A percentile compares a stretch with the other conserved stretches of the same genome.
Conservation (phyloP, 2,888 invertebrate species). For the Anoplius nigerrimus region DNA sequence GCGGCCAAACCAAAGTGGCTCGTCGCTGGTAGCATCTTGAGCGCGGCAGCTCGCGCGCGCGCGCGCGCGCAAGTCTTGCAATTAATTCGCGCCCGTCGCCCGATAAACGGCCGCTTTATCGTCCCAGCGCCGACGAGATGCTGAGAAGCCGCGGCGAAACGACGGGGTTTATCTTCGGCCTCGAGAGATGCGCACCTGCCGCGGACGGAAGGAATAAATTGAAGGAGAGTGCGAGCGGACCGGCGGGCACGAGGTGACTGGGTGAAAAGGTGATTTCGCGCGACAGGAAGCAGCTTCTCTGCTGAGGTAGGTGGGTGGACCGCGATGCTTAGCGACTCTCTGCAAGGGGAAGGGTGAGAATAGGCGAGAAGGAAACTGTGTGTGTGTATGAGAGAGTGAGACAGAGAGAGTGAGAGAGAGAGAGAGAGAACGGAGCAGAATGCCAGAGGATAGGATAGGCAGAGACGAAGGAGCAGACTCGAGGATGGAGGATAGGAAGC, state of each 20-base stretch:
- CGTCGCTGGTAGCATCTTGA: too few relatives aligned
- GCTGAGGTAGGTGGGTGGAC: conserved; percentile 26
- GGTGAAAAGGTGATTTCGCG: conserved; percentile 29
- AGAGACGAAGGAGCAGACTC: background rate
- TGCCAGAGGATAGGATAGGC: conserved; percentile 11
- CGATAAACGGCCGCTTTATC: too few relatives aligned
- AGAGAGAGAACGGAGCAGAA: background rate
- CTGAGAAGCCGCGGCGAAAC: conserved; percentile 5
- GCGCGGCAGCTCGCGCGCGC: too few relatives aligned
- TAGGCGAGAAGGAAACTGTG: background rate
- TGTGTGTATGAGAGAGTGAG: background rate
- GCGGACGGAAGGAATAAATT: background rate
- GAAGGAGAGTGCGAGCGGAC: background rate
- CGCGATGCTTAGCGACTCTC: conserved; percentile 18
- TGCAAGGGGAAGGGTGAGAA: too few relatives aligned
- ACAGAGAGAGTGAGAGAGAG: background rate
- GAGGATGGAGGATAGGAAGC: conserved; percentile 5
- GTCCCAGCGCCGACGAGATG: background rate
- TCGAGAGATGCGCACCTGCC: background rate
- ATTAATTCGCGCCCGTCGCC: too few relatives aligned
- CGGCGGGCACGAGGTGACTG: conserved; percentile 17
- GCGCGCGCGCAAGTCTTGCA: too few relatives aligned
- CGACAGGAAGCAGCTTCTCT: conserved; percentile 30
- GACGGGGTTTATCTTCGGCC: background rate
- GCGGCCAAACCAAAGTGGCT: too few relatives aligned